Base-by-base conservation (phyloP, 2,797 vertebrate genomes). In the Aulostomus chinensis region DNA sequence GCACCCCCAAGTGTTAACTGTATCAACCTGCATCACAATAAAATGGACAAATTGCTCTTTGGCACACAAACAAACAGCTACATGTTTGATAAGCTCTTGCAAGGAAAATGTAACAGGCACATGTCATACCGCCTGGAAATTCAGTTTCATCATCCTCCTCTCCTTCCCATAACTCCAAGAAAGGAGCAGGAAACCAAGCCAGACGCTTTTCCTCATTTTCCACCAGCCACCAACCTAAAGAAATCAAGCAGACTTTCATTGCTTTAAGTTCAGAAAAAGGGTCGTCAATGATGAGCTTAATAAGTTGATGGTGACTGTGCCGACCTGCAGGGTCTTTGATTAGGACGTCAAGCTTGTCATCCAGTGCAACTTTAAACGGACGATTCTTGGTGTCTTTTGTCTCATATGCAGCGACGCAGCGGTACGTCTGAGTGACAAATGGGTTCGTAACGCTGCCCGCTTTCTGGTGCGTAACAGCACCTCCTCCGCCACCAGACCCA, bases 181-280 rank as follows among this genome's bases (percentile, higher is more conserved):
- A 98, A 0, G 95, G 93, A 50, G 95, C 95, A 7, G 96, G 96
- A 69, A 98, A 99, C 96, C 95, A 98, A 17, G 95, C 95, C 13
- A 89, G 64, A 12, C 69, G 64, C 52, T 92, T 94, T 0, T 88
- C 73, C 33, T 93, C 67, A 0, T 95, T 98, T 62, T 92, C 94
- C 56, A 98, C 97, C 41, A 98, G 89, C 96, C 96, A 99, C 96
- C 96, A 99, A 0, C 96, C 96, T 99, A 76, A 2, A 50, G 1
- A 41, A 41, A 36, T 31, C 9, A 42, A 40, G 32, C 6, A 10
- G 8, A 21, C 12, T 11, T n/a, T 18, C 16, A 24, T 3, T n/a
- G n/a, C n/a, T n/a, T n/a, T n/a, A n/a, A n/a, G 17, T 29, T 13
- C 3, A 11, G 2, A 18, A 16, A 5, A 0, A 36, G 8, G 6